Evolutionary conservation across 2,888 invertebrate genomes (phyloP), one percentile per base, ranked within the genome.

Genomic region (Dichetophora obliterata): DNA sequence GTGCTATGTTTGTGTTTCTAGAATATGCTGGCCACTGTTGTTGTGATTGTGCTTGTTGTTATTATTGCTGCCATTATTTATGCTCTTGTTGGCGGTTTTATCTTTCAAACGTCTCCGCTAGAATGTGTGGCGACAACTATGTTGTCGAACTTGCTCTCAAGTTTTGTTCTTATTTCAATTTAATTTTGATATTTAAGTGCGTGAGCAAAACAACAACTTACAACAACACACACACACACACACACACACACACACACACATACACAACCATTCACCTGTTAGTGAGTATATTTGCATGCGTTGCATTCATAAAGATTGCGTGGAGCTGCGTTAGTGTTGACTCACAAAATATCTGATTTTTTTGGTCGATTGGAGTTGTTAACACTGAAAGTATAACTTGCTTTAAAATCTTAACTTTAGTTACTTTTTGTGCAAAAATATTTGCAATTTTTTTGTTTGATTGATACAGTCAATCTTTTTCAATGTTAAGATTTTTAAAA

Each of bases 101-200:
- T 57, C 19, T 59, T 71, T 24, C 71, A 71, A 19, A 22, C 59
- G 57, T 24, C 22, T 59, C 37, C 14, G 59, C 37, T 22, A 71
- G 71, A 71, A 71, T 57, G 37, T 43, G 43, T 71, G 59, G 71
- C 71, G 71, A 71, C 70, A n/a, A 31, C 11, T 43, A 14, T 70
- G 70, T 22, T 31, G 57, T 31, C 57, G 57, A 57, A 22, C 24
- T 71, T 22, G 71, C 22, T 66, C 37, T 11, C 37, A 43, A 19
- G 19, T 59, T 59, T 70, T n/a, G 70, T 31, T 34, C 16, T n/a
- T 37, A 31, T 8, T 54, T 54, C 11, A n/a, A 37, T 6, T 71
- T 57, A 19, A 37, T 48, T 24, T 16, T 52, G n/a, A n/a, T 54
- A 54, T 54, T 22, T 24, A 61, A 61, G 43, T 43, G 14, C 61